Percentiles rank a stretch among this genome's conserved stretches.
These are phyloP conservation scores for Nephotettix cincticeps DNA, from an alignment of 1,140 invertebrate genomes.

Conservation along the genomic window DNA sequence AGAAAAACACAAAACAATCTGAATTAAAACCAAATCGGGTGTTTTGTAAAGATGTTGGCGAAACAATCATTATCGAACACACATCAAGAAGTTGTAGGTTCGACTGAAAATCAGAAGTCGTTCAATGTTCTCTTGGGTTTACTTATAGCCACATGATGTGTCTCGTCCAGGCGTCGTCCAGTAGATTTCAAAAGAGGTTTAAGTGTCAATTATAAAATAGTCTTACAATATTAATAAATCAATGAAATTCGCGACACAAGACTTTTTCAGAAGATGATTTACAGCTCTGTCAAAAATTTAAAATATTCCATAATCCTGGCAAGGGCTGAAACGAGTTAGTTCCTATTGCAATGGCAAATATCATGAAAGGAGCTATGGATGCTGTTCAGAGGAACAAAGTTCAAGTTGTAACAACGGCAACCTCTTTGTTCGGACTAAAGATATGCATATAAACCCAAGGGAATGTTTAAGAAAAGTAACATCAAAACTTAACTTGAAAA, in stretches of 20 bases:
- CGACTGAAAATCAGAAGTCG: neutral
- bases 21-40: too few relatives aligned
- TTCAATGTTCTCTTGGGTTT: neutral
- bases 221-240: neutral
- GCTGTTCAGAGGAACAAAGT: neutral
- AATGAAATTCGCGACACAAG: neutral
- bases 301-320: slow-evolving; percentile 9
- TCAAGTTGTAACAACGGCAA: neutral
- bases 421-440: neutral
- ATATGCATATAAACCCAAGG: slow-evolving; percentile 11
- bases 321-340: slow-evolving; percentile 17
- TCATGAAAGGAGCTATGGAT: slow-evolving; percentile 20
- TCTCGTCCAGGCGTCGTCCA: neutral
- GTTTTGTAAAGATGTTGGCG: too few relatives aligned
- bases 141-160: slow-evolving; percentile 16
- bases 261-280: neutral
- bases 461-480: neutral
- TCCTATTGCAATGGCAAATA: neutral
- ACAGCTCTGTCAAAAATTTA: neutral
- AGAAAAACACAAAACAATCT: too few relatives aligned
- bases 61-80: too few relatives aligned
- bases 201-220: slow-evolving; percentile 8
- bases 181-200: slow-evolving; percentile 19
- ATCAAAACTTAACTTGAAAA: neutral
- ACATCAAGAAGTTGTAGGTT: too few relatives aligned